Conservation (phyloP, 2,797 vertebrate species). For the Botia almorhae region DNA sequence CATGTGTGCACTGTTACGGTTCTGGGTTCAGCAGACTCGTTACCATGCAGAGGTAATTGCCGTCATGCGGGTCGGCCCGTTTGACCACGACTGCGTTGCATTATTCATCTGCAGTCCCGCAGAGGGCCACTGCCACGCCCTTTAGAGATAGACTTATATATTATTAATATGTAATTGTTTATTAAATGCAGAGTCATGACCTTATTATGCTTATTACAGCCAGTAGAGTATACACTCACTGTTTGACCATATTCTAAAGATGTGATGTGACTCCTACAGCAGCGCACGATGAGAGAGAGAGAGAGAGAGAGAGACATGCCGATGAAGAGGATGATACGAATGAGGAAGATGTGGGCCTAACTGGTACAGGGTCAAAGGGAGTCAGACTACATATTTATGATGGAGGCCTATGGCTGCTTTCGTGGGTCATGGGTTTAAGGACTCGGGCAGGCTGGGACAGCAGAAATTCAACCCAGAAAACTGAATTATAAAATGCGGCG, state of each 20-base stretch:
- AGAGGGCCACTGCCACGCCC: constrained; percentile 64
- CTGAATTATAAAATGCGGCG: not conserved
- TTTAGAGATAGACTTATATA: constrained; percentile 78
- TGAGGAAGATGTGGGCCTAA: constrained; percentile 39
- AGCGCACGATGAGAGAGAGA: constrained; percentile 36
- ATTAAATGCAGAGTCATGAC: constrained; percentile 85
- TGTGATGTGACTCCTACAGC: constrained; percentile 66
- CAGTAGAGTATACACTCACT: constrained; percentile 55
- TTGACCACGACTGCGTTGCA: constrained; percentile 77
- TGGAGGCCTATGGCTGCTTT: constrained; percentile 25
- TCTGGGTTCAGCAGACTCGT: constrained; percentile 67
- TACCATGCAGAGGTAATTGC: constrained; percentile 77
- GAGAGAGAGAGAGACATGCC: constrained; percentile 53
- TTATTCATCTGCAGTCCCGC: constrained; percentile 78
- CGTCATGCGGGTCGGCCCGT: constrained; percentile 68
- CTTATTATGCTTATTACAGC: constrained; percentile 81
- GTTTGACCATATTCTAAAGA: constrained; percentile 75
- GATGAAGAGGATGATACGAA: constrained; percentile 61
- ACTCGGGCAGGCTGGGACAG: not conserved
- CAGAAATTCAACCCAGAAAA: not conserved
- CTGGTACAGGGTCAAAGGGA: constrained; percentile 45
- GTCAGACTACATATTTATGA: constrained; percentile 47
- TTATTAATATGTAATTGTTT: constrained; percentile 88
- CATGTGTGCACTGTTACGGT: constrained; percentile 22
- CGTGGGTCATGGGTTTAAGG: constrained; percentile 15